A percentile compares a stretch with the other conserved stretches of the same genome.
Evolutionary conservation across 2,113 vertebrate species (phyloP).

Genomic region (Oxygymnocypris stewartii): DNA sequence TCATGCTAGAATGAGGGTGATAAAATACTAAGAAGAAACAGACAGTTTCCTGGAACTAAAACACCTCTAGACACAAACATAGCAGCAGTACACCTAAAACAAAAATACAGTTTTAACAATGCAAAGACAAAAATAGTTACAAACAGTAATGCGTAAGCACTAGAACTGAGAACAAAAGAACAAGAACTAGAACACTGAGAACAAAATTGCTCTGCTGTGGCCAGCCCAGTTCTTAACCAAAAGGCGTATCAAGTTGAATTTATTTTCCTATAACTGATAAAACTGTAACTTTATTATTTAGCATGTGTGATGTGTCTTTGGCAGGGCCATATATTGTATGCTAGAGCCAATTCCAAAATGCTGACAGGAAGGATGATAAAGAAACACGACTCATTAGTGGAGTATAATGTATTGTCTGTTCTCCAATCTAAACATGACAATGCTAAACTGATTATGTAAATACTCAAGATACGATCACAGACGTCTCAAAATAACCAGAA

Average conservation of each 20-base stretch:
- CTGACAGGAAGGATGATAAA: background rate
- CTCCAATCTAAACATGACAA: background rate
- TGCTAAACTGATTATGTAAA: background rate
- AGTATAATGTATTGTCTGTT: background rate
- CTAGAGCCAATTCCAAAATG: background rate
- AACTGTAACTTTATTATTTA: background rate
- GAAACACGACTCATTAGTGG: background rate
- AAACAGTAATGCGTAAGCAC: no score
- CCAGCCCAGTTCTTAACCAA: background rate
- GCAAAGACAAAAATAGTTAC: background rate
- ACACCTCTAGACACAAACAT: background rate
- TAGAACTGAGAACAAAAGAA: background rate
- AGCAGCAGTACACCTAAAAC: background rate
- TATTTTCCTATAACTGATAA: background rate
- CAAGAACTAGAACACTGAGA: background rate
- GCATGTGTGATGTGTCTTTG: background rate
- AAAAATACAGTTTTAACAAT: background rate
- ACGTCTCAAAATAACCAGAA: background rate
- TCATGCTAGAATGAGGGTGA: no score
- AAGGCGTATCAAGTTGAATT: background rate
- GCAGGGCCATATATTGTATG: background rate
- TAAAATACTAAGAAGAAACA: background rate
- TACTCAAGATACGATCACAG: background rate
- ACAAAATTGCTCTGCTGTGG: background rate
- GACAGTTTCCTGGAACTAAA: background rate